Evolutionary conservation across 2,888 invertebrate species (phyloP).

Genomic region (Morinoia aosen): DNA sequence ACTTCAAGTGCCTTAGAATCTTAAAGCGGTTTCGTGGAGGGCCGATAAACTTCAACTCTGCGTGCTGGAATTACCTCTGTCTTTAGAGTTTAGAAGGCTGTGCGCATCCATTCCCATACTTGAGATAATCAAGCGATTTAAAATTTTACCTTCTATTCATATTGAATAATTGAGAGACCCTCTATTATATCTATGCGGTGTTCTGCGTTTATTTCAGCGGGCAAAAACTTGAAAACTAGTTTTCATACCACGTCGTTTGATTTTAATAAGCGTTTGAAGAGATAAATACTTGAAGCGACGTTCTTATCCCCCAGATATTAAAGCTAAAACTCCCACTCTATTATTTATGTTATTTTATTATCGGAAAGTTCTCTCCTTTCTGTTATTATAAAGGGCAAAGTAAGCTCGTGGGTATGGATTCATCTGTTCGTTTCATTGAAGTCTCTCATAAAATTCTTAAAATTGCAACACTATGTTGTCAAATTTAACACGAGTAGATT

Average conservation of each 20-base stretch:
- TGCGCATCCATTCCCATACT: neutral
- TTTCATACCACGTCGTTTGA: neutral
- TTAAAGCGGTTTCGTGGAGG: neutral
- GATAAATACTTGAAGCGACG: neutral
- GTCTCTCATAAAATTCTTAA: neutral
- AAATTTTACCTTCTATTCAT: neutral
- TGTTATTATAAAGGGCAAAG: no score
- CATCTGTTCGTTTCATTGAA: neutral
- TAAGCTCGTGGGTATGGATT: neutral
- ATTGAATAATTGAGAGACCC: neutral
- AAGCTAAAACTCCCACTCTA: no score
- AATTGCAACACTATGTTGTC: neutral
- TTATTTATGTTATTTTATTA: no score
- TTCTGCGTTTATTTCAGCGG: neutral
- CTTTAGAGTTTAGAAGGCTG: neutral
- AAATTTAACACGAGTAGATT: neutral
- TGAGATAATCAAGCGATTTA: neutral
- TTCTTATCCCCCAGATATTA: no score
- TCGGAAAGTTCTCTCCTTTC: no score
- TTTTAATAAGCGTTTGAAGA: neutral
- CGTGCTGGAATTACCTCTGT: neutral
- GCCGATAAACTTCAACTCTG: slow-evolving; percentile 4
- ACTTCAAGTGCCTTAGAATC: slow-evolving; percentile 17
- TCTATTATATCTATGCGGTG: neutral
- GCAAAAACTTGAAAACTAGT: neutral